Evolutionary conservation across 2,113 vertebrate genomes (phyloP).

Genomic region (Phyllostomus hastatus): DNA sequence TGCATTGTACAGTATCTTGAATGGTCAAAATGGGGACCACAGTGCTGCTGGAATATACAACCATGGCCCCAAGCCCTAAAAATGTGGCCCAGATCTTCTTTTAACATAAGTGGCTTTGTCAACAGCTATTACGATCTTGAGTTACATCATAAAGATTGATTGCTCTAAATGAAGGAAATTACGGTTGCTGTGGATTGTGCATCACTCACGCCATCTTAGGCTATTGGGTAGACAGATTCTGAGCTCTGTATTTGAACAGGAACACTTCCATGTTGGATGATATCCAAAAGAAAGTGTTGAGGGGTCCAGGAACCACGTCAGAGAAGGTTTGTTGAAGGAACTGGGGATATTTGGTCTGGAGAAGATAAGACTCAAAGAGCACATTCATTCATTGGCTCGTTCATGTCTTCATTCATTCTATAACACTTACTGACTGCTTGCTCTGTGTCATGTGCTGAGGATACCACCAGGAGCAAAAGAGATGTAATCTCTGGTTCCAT

Average conservation of each 20-base stretch:
- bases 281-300: not conserved
- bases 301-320: not conserved
- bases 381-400: not conserved
- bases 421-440: not conserved
- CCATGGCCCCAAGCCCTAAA: not conserved
- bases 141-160: not conserved
- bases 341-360: not conserved
- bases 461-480: not conserved
- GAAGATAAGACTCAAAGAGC: not conserved
- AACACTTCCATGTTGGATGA: not conserved
- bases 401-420: not conserved
- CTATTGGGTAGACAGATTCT: not conserved
- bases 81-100: not conserved
- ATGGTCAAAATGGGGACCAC: not conserved
- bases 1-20: fast-evolving
- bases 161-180: not conserved
- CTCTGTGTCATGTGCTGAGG: not conserved
- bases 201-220: not conserved
- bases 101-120: not conserved
- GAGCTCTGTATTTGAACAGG: not conserved
- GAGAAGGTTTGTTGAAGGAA: not conserved
- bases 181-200: not conserved
- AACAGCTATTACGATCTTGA: not conserved
- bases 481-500: not conserved
- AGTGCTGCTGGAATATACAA: not conserved